Evolutionary conservation across 2,888 invertebrate species (phyloP).

Genomic region (Drosophila melanocephala): DNA sequence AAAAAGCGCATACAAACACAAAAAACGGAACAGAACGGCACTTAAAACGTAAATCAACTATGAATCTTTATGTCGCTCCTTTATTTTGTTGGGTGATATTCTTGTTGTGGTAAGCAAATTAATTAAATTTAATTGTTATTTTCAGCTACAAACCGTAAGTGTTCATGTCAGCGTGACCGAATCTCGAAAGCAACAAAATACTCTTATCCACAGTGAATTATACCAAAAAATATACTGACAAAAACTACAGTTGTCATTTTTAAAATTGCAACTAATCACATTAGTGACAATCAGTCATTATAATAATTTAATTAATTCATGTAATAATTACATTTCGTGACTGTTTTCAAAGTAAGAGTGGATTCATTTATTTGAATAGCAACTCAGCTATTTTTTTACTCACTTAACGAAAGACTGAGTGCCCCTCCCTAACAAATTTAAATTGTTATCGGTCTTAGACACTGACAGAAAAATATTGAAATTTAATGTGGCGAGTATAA

Average conservation of each 20-base stretch:
- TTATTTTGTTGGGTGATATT: conserved; percentile 57
- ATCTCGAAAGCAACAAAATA: conserved; percentile 12
- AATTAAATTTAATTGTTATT: conserved; percentile 49
- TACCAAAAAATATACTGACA: not conserved
- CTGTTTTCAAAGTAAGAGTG: no score
- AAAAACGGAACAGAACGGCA: conserved; percentile 38
- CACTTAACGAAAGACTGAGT: conserved; percentile 9
- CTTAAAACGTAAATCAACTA: conserved; percentile 35
- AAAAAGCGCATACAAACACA: conserved; percentile 47
- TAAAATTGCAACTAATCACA: not conserved
- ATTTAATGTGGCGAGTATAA: not conserved
- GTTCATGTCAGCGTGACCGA: conserved; percentile 63
- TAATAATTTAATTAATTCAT: no score
- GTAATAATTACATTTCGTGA: no score
- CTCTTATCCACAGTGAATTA: not conserved
- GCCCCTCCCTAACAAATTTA: not conserved
- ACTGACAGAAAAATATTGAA: not conserved
- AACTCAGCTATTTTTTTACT: not conserved
- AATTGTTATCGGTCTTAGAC: conserved; percentile 2
- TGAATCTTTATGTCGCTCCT: conserved; percentile 57
- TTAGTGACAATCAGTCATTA: not conserved
- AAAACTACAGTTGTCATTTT: not conserved
- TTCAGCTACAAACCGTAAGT: conserved; percentile 78
- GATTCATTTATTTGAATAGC: not conserved
- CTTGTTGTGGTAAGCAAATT: conserved; percentile 50